phyloP scores from a whole-genome alignment of 2,888 invertebrate species.

The Hirtodrosophila duncani region DNA sequence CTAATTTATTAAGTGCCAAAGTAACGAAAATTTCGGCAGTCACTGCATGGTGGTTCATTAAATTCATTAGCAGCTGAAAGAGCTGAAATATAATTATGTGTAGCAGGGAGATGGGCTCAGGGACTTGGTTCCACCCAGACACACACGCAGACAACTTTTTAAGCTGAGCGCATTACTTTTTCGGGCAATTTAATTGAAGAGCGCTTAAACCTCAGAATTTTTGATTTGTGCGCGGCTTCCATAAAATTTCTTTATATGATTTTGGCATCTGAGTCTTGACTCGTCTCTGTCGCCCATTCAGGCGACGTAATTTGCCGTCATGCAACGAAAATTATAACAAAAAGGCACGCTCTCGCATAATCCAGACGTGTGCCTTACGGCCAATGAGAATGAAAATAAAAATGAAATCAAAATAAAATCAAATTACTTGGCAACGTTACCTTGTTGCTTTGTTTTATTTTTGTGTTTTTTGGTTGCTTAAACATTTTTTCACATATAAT shows the following conservation, averaged over 20 bases:
- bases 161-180: constrained; percentile 49
- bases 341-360: constrained; percentile 23
- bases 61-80: no score
- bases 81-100: no score
- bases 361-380: constrained; percentile 35
- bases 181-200: constrained; percentile 64
- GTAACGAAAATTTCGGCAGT: no score
- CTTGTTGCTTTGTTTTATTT: constrained; percentile 11
- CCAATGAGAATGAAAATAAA: constrained; percentile 36
- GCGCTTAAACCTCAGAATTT: constrained; percentile 38
- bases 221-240: constrained; percentile 40
- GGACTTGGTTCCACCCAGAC: neutral
- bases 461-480: constrained; percentile 18
- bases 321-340: constrained; percentile 47
- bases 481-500: constrained; percentile 18
- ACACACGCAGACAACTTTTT: constrained; percentile 5
- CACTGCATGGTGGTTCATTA: no score
- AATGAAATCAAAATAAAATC: constrained; percentile 47
- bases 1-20: constrained; percentile 45
- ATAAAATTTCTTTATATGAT: constrained; percentile 26
- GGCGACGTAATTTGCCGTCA: constrained; percentile 30
- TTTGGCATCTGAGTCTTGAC: constrained; percentile 28
- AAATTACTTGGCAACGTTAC: constrained; percentile 37
- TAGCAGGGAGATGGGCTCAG: neutral
- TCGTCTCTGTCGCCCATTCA: constrained; percentile 14